Evolutionary conservation across 1,140 invertebrate genomes (phyloP).

Genomic region (Luehdorfia chinensis): DNA sequence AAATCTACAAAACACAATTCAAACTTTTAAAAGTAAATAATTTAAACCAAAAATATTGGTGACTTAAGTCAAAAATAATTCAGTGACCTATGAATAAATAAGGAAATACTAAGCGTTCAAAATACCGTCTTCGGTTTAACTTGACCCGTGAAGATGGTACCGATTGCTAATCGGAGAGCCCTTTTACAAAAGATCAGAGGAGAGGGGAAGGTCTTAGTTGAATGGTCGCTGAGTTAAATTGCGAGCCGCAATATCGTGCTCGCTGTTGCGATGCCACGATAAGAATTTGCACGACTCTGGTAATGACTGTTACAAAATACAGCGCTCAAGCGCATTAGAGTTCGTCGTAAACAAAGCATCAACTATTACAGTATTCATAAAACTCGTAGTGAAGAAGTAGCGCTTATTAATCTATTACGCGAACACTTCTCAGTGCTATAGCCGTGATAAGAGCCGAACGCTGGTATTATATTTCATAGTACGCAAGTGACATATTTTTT

Average conservation of each 20-base stretch:
- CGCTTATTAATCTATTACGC: too few species aligned
- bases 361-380: too few species aligned
- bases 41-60: too few species aligned
- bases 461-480: too few species aligned
- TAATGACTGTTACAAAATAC: conserved; percentile 25
- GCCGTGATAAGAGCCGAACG: too few species aligned
- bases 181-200: conserved; percentile 10
- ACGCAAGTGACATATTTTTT: too few species aligned
- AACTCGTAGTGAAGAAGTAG: too few species aligned
- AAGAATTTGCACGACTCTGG: conserved; percentile 57
- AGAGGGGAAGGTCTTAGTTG: conserved; percentile 27
- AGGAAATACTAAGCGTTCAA: conserved; percentile 3
- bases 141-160: conserved; percentile 11
- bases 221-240: conserved; percentile 38
- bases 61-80: too few species aligned
- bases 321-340: conserved; percentile 30
- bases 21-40: too few species aligned
- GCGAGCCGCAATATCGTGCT: conserved; percentile 43
- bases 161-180: background rate
- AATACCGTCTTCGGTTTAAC: conserved; percentile 6
- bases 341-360: too few species aligned
- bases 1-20: too few species aligned
- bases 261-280: conserved; percentile 39
- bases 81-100: background rate
- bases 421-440: too few species aligned